Evolutionary conservation across 2,113 vertebrate genomes (phyloP).

Genomic region (Peromyscus polionotus): DNA sequence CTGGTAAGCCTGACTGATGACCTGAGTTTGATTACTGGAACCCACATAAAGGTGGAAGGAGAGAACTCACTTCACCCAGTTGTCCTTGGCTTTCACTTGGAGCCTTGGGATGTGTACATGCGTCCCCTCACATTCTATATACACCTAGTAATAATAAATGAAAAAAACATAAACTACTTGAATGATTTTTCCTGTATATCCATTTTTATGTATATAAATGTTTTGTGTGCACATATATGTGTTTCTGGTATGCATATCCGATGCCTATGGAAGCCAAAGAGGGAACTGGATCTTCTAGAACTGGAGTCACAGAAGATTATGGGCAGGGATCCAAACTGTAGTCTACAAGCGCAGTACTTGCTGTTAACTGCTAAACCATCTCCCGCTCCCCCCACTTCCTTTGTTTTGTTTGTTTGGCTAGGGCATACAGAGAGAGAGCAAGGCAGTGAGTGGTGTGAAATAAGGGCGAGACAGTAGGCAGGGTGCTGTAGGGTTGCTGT

Average conservation of each 20-base stretch:
- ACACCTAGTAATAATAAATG: background rate
- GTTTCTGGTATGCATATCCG: background rate
- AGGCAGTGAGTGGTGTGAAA: background rate
- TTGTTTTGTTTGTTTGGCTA: background rate
- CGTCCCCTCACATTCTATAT: too few species aligned
- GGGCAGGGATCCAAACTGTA: background rate
- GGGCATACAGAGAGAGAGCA: background rate
- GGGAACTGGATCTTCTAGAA: background rate
- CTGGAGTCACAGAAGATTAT: too few species aligned
- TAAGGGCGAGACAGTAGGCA: background rate
- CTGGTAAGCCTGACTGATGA: background rate
- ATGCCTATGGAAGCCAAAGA: too few species aligned
- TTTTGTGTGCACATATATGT: background rate
- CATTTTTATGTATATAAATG: background rate
- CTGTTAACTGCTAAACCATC: background rate
- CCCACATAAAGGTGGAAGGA: background rate
- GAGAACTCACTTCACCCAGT: background rate
- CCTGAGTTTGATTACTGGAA: background rate
- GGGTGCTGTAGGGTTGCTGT: background rate
- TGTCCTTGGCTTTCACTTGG: too few species aligned
- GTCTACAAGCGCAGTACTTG: background rate
- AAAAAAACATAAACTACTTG: background rate
- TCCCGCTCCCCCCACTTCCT: background rate
- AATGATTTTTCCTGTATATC: background rate
- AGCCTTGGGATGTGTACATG: background rate